Evolutionary conservation across 1,140 invertebrate species (phyloP), one percentile per base, ranked within the genome.

Genomic region (Mylabris phalerata): DNA sequence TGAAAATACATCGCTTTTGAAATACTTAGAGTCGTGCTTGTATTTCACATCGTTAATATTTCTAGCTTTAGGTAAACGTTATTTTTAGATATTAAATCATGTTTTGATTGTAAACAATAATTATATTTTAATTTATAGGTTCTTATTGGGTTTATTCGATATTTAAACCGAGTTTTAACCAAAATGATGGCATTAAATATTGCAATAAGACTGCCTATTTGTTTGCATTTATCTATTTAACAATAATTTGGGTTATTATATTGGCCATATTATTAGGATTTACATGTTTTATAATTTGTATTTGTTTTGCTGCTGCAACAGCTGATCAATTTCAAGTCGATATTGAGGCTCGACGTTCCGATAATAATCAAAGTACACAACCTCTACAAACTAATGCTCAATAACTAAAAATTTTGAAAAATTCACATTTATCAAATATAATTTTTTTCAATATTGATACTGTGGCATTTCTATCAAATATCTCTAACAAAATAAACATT

Each of bases 141-240:
- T 42, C 47, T 45, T 54, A 54, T 19, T 54, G 51, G 51, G 51
- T 54, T 3, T 54, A 54, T 45, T 45, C 44, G 32, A 44, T 27
- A 45, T 54, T 54, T 46, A 25, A 54, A 11, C 51, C 51, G 4
- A 54, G 51, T 42, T 54, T 45, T 27, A 38, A 54, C 11, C 51
- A 41, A 10, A 6, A 11, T 9, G 43, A 45, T 42, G 50, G 38
- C n/a, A 9, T 45, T 3, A n/a, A 9, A 26, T 54, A 45, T 45
- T 54, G 51, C 40, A 54, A 54, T 44, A 54, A 54, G 39, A 46
- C 42, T 10, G 51, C 51, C n/a, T 54, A 54, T 38, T n/a, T 71
- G 51, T 58, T 71, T 43, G 69, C 69, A 10, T 71, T 71, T 54
- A 47, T 58, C 38, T 68, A 67, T 38, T 3, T 68, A 7, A 57